Evolutionary conservation across 2,888 invertebrate species (phyloP).

Genomic region (Craniophora ligustri): DNA sequence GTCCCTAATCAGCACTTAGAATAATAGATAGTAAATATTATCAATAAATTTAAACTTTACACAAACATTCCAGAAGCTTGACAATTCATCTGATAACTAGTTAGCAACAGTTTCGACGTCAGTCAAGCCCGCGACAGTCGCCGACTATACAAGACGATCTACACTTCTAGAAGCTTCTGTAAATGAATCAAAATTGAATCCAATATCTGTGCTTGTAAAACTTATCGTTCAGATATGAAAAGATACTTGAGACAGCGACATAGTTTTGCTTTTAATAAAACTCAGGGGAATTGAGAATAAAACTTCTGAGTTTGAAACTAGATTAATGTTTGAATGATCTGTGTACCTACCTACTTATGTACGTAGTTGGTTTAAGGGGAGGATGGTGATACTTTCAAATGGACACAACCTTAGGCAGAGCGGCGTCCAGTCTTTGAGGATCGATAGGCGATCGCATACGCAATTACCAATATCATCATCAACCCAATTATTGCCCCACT

Average conservation of each 20-base stretch:
- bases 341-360: no score
- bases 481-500: no score
- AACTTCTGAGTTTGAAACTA: no score
- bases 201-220: conserved; percentile 8
- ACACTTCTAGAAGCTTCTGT: conserved; percentile 3
- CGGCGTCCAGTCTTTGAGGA: no score
- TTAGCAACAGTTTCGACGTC: conserved; percentile 37
- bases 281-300: neutral
- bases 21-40: conserved; percentile 33
- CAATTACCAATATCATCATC: no score
- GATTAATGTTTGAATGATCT: no score
- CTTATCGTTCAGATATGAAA: conserved; percentile 10
- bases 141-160: neutral
- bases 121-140: conserved; percentile 15
- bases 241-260: conserved; percentile 16
- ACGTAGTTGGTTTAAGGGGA: no score
- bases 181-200: conserved; percentile 18
- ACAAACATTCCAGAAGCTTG: conserved; percentile 19
- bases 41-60: conserved; percentile 32
- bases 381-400: no score
- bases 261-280: conserved; percentile 26
- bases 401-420: no score
- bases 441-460: no score
- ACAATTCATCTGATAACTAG: conserved; percentile 44
- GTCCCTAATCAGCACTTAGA: no score